phyloP scores from a whole-genome alignment of 2,888 invertebrate genomes.

The Cosmia trapezina region DNA sequence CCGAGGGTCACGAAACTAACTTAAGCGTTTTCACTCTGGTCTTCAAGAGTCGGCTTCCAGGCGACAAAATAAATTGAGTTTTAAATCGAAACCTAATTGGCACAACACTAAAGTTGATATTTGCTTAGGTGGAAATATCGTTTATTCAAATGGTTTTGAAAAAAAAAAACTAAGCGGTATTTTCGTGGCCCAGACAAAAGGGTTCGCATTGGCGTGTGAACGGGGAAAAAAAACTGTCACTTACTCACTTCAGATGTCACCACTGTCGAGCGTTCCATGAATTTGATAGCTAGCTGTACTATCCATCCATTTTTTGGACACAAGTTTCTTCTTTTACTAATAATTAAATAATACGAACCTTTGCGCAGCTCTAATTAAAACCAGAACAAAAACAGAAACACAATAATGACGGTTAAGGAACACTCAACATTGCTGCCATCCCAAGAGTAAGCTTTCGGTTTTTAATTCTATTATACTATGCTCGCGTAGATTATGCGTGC shows the following conservation, averaged over 20 bases:
- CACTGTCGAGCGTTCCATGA: constrained; percentile 1
- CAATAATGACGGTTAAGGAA: neutral
- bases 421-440: neutral
- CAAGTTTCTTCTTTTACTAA: neutral
- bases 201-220: neutral
- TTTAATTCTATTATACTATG: neutral
- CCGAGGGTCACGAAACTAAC: neutral
- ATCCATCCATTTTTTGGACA: neutral
- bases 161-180: neutral
- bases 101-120: neutral
- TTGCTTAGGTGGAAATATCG: neutral
- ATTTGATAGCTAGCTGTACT: neutral
- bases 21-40: neutral
- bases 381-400: neutral
- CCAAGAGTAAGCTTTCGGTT: neutral
- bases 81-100: constrained; percentile 8
- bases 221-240: neutral
- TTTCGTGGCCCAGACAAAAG: neutral
- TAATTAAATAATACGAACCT: neutral
- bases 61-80: neutral
- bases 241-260: constrained; percentile 6
- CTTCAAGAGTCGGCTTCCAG: neutral
- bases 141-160: neutral
- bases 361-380: neutral
- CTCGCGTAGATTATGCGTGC: neutral